These are phyloP conservation scores for Ditylenchus weischeri DNA, from an alignment of 2,888 invertebrate genomes.

Conservation along the genomic window DNA sequence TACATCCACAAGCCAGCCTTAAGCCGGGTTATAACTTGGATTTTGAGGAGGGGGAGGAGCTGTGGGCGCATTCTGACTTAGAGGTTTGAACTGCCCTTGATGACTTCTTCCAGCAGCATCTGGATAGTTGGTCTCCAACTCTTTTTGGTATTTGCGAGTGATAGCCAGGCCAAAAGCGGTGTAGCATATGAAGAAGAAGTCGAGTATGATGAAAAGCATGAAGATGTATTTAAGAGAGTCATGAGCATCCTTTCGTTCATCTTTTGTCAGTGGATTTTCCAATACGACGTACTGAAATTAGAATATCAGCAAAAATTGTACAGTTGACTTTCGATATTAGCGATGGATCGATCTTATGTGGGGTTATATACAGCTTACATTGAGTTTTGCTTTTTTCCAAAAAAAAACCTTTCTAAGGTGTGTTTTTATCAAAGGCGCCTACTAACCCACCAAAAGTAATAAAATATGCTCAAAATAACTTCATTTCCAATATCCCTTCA, in stretches of 20 bases:
- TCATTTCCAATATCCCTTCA: too few species aligned
- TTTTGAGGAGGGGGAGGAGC: slow-evolving; percentile 28
- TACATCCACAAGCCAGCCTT: background rate
- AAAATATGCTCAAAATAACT: too few species aligned
- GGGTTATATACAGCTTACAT: too few species aligned
- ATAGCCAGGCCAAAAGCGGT: slow-evolving; percentile 30
- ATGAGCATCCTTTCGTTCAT: slow-evolving; percentile 24
- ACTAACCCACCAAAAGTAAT: too few species aligned
- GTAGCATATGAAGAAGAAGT: slow-evolving; percentile 38
- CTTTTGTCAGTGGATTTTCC: slow-evolving; percentile 21
- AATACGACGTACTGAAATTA: slow-evolving; percentile 16
- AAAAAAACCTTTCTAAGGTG: too few species aligned
- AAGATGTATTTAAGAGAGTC: slow-evolving; percentile 26
- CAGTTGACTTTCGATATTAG: too few species aligned
- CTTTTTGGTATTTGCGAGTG: slow-evolving; percentile 32
- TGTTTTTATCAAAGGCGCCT: too few species aligned
- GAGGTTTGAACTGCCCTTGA: slow-evolving; percentile 17
- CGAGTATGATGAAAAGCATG: slow-evolving; percentile 30
- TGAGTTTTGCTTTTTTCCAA: too few species aligned
- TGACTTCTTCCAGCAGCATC: background rate
- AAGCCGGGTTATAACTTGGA: background rate
- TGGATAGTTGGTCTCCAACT: slow-evolving; percentile 27
- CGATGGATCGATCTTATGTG: too few species aligned
- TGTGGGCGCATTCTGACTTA: slow-evolving; percentile 33
- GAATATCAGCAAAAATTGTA: background rate